Evolutionary conservation across 2,797 vertebrate species (phyloP), one percentile per base, ranked within the genome.

Genomic region (Sebastes miniatus): DNA sequence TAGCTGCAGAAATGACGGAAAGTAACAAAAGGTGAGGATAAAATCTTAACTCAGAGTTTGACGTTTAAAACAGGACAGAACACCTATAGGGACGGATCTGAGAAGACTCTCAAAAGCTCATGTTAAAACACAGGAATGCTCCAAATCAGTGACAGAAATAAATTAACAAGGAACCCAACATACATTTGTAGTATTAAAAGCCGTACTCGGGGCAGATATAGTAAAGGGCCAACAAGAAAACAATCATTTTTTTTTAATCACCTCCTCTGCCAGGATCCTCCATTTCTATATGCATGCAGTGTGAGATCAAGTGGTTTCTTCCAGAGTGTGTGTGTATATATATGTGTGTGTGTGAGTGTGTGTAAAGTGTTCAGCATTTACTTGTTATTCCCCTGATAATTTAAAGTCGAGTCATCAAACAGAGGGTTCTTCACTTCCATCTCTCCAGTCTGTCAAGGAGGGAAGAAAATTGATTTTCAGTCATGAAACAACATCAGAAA

Each of bases 401-500:
- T 91, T 77, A 97, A 84, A 54, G 95, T 92, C 0, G 96, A 95
- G 87, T 98, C 98, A 1, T 99, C 98, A 69, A 99, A 99, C 69
- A 99, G 95, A 0, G 98, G 98, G 89, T 99, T 99, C 83, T 97
- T 98, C 84, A 99, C 98, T 85, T 99, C 98, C 98, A 99, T 99
- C 91, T 99, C 98, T 34, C 98, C 98, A 0, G 98, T 99, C 98
- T 99, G 95, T 8, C 0, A 73, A 76, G 3, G 13, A 83, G 11
- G 3, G 3, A 24, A 72, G 52, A 84, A 67, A 74, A 54, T 6
- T 0, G 3, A 69, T 29, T 25, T 2, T 47, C 12, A 39, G 24
- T 74, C 16, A 72, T 16, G 22, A 13, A 76, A 24, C 5, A 24
- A 16, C 4, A 64, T 8, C 20, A 63, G 18, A 52, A 27, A 64